Base-by-base conservation (phyloP, 2,113 vertebrate species). In the Anas platyrhynchos region DNA sequence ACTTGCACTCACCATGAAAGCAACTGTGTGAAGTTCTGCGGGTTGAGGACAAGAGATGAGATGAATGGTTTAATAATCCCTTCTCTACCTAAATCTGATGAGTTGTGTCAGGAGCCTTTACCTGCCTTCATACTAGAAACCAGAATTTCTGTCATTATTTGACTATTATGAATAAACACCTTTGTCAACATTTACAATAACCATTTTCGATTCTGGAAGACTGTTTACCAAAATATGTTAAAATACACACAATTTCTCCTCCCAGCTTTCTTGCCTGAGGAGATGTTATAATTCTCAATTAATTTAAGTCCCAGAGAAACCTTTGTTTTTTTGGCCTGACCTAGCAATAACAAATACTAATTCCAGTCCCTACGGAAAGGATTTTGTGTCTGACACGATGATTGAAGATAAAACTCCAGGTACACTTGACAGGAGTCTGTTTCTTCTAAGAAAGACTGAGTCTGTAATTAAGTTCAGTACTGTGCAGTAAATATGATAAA, bases 121-220 rank as follows among this genome's bases (percentile, higher is more conserved):
- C n/a, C 27, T 6, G 2, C 46, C 26, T 44, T 58, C 63, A 62
- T 38, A 23, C 3, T 17, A 10, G 31, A 16, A 16, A 52, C 11
- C 9, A 11, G 1, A 41, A 31, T 4, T 32, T 22, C 41, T 31
- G 26, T 17, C 34, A 14, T 36, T 9, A 4, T 54, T 41, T 59
- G 23, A 65, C 56, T 8, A 21, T 26, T 5, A 15, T 36, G 16
- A 55, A 41, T 38, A 10, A 77, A 59, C 25, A 32, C 8, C 2
- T 58, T 12, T 34, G 22, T 29, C 29, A 73, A 27, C 55, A 31
- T 23, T 29, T 20, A 18, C 31, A 23, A 48, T 1, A 7, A 68
- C 10, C 3, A 12, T 7, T 41, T 56, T 5, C 1, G 0, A 29
- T 11, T 16, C 22, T 10, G 21, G 27, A 27, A 38, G 2, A 11